Percentiles rank a stretch among this genome's conserved stretches.
phyloP scores from a whole-genome alignment of 1,140 invertebrate species.

The Nasonia vitripennis region DNA sequence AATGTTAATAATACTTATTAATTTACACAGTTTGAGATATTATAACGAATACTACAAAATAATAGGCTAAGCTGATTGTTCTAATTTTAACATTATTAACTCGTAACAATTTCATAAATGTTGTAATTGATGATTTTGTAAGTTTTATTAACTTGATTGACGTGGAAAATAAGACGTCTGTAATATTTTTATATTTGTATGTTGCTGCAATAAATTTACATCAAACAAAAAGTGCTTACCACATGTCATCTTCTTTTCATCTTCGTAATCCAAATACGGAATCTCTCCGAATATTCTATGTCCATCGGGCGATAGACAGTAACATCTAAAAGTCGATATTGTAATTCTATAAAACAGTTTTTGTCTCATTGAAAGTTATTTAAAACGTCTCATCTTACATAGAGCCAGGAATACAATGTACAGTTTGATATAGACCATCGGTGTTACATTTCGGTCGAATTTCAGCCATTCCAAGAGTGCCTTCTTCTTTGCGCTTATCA shows the following conservation, averaged over 20 bases:
- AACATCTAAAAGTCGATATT: slow-evolving; percentile 74
- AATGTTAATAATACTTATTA: not conserved
- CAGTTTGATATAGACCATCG: slow-evolving; percentile 74
- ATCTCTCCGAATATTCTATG: slow-evolving; percentile 78
- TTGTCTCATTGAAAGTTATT: not conserved
- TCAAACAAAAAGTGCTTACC: slow-evolving; percentile 66
- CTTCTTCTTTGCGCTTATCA: slow-evolving; percentile 64
- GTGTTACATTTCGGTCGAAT: slow-evolving; percentile 75
- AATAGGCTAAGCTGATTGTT: not conserved
- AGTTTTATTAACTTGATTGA: too few species aligned
- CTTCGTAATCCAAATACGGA: slow-evolving; percentile 66
- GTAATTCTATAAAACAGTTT: too few species aligned
- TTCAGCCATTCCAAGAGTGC: slow-evolving; percentile 68
- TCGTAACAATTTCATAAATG: not conserved
- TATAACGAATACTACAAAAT: not conserved
- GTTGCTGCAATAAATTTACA: not conserved
- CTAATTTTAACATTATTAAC: not conserved
- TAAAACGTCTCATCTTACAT: slow-evolving; percentile 69
- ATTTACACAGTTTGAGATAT: not conserved
- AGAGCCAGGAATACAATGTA: slow-evolving; percentile 77
- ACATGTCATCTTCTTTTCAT: slow-evolving; percentile 75
- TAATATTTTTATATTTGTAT: not conserved
- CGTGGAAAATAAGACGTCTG: too few species aligned
- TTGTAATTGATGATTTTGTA: not conserved
- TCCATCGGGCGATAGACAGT: slow-evolving; percentile 77